Base-by-base conservation (phyloP, 2,113 vertebrate genomes). In the Nesoenas mayeri region DNA sequence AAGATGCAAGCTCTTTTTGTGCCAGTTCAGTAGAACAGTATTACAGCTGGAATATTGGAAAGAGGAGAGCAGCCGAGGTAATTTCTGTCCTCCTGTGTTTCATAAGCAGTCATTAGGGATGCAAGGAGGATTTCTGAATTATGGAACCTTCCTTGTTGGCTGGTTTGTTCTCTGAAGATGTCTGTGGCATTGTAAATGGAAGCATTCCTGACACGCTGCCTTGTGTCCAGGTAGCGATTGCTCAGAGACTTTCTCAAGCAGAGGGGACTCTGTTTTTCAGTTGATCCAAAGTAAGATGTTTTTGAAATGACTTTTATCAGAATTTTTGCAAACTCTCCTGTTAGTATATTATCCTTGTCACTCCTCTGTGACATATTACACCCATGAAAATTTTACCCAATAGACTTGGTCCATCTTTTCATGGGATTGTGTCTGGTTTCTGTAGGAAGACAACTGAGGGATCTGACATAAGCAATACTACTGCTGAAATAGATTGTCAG, bases 31-130 rank as follows among this genome's bases (percentile, higher is more conserved):
- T 98, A 89, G 99, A 99, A 83, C 99, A 99, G 96, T 99, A 99
- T 97, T 99, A 99, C 88, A 98, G 98, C 87, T 99, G 99, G 99
- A 99, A 99, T 98, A 99, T 99, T 92, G 99, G 99, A 69, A 99
- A 99, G 93, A 98, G 99, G 73, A 98, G 99, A 95, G 99, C 99
- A 42, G 98, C 99, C 0, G 99, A 99, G 99, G 99, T 99, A 98
- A 97, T 86, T 47, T 36, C 40, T 66, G 21, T 58, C 29, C 77
- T 80, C 78, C 83, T 66, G 3, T 72, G 12, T 92, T 95, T 82
- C 26, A 3, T 47, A 75, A 96, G 64, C 54, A 64, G 6, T 71
- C 28, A 11, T 73, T 54, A 38, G 42, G 79, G 83, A 47, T 18
- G 57, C 51, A 61, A 57, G 67, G 36, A 77, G 60, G 83, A 88